Evolutionary conservation across 2,888 invertebrate genomes (phyloP), one percentile per base, ranked within the genome.

Genomic region (Metallyticus violacea): DNA sequence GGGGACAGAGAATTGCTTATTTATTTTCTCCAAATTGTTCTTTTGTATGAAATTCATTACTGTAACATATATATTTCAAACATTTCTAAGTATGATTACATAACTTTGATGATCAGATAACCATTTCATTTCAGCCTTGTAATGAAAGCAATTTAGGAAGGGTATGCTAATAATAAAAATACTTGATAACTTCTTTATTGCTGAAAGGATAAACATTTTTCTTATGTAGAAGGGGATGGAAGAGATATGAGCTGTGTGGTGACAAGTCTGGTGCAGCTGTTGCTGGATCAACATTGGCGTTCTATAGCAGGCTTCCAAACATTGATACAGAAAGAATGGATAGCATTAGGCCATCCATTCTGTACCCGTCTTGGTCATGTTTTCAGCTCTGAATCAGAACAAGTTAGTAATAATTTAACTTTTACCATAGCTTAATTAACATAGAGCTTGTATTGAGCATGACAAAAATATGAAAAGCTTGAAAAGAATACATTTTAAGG

Each of bases 321-420:
- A 86, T 93, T 99, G 77, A 93, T 99, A 86, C 98, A 99, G 92
- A 97, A 98, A 91, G 99, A 99, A 91, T 99, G 99, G 99, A 93
- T 99, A 4, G 96, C 97, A 0, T 93, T 98, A 88, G 98, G 98
- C 29, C 99, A 99, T 92, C 98, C 97, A 0, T 98, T 98, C 92
- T 95, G 95, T 90, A 94, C 90, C 7, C 87, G 90, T 80, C 89
- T 91, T 6, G 89, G 89, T 29, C 90, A 90, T 87, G 89, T 90
- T 7, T 88, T 88, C 82, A 89, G 87, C 7, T 90, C 84, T 81
- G 90, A 90, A 85, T 87, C 88, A 86, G 89, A 90, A 89, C 90
- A 86, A 85, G 87, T 85, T 29, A 84, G 30, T 78, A 79, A 22
- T 25, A 0, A 26, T 79, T 27, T 9, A 3, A 79, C 40, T 0